Base-by-base conservation (phyloP, 2,888 invertebrate genomes). In the Apodemia zela region DNA sequence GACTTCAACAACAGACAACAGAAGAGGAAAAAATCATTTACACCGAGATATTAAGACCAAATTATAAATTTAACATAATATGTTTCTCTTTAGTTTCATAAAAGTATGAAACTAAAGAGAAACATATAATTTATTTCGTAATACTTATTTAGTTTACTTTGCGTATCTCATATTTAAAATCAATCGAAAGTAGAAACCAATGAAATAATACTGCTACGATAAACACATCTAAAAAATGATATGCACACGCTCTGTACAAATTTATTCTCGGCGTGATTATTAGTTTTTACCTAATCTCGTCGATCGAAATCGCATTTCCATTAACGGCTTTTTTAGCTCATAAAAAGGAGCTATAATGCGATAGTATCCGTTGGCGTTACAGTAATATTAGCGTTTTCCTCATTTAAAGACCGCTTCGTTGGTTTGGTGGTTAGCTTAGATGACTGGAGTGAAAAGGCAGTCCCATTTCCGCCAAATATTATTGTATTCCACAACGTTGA, bases 211-310 rank as follows among this genome's bases (percentile, higher is more conserved):
- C 3, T 38, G 11, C 13, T 38, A 13, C 13, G 38, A 38, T 38
- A 13, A 3, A 4, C n/a, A 45, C n/a, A 49, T 13, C 38, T 3
- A 38, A 21, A 54, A 25, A 54, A 17, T 17, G 11, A 3, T 7
- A 25, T 25, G 54, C 25, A 11, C 54, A 51, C 25, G 8, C 25
- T 54, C 54, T 54, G 6, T 54, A 10, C 13, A 0, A 13, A 21
- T 15, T 7, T 25, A 54, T 13, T 4, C 54, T 54, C 25, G 25
- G 3, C 13, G 25, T 21, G 76, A 77, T 75, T 77, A 71, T 76
- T 70, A 66, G 65, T 71, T 69, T 69, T 69, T 68, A 64, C 64
- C 61, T 51, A 25, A 63, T 63, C 51, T 60, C 54, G 65, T 61
- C 18, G 65, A 66, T 67, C 60, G 62, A 63, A 65, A 62, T 62